Base-by-base conservation (phyloP, 2,797 vertebrate genomes). In the Vipera ursinii region DNA sequence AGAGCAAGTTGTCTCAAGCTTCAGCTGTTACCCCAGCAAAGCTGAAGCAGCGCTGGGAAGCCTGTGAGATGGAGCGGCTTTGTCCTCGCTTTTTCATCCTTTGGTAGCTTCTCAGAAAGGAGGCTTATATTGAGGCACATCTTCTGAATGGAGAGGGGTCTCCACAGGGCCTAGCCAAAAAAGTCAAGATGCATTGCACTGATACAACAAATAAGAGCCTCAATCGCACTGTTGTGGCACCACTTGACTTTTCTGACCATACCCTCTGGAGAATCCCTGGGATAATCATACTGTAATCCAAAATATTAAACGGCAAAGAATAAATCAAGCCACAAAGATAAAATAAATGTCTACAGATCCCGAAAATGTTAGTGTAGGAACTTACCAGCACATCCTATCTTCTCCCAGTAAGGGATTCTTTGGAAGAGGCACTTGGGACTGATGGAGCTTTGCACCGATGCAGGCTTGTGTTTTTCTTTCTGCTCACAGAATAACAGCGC, bases 1-100 rank as follows among this genome's bases (percentile, higher is more conserved):
- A 93, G 89, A 95, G 93, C 0, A 73, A 93, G 95, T 95, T 96
- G 95, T 89, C 94, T 95, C 91, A 94, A 93, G 92, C 90, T 91
- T 85, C 55, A 4, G 90, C 94, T 24, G 2, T 91, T 95, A 89
- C 92, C 89, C 57, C 87, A 61, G 2, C 2, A 90, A 95, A 94
- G 88, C 8, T 6, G 15, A 69, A 85, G 53, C 28, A 85, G 53
- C 38, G 2, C 78, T 44, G 5, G 12, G 44, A 85, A 94, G 69
- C 28, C 89, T 22, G 20, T 32, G 88, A 69, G 93, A 44, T 0
- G 0, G 1, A 28, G 53, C 24, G 48, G 90, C 78, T 88, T 86
- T 59, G 12, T 88, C 90, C 65, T 63, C 51, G 5, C 24, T 28
- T 93, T 82, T 91, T 93, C 61, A 55, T 89, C 10, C 0, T 48